These are phyloP conservation scores for Tor tambroides DNA, from an alignment of 2,113 vertebrate genomes.

Conservation along the genomic window DNA sequence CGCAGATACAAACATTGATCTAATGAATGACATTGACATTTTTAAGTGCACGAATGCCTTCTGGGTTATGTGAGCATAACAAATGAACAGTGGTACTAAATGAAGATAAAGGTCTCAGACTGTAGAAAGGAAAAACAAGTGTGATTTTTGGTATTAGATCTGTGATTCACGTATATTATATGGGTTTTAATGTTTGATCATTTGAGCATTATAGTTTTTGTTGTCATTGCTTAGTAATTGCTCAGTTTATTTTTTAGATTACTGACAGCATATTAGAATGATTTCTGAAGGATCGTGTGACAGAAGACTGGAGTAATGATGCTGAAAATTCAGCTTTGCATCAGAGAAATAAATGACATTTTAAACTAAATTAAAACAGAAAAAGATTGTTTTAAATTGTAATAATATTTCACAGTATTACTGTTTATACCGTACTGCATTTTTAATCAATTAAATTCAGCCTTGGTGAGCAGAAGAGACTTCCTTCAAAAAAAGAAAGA, in stretches of 20 bases:
- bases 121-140: not conserved
- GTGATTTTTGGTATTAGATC: not conserved
- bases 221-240: not conserved
- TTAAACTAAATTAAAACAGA: not conserved
- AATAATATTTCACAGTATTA: not conserved
- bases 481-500: too few relatives aligned
- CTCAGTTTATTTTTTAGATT: too few relatives aligned
- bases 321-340: too few relatives aligned
- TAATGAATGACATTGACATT: not conserved
- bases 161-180: too few relatives aligned
- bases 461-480: too few relatives aligned
- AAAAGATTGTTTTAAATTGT: not conserved
- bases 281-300: too few relatives aligned
- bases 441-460: not conserved
- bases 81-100: not conserved
- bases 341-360: not conserved
- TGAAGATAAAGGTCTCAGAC: too few relatives aligned
- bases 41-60: too few relatives aligned
- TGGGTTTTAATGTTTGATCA: not conserved
- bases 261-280: too few relatives aligned
- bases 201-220: not conserved
- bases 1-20: not conserved
- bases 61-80: not conserved
- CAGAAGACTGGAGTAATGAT: too few relatives aligned
- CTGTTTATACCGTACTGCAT: not conserved